A percentile compares a stretch with the other conserved stretches of the same genome.
Evolutionary conservation across 2,888 invertebrate genomes (phyloP).

Genomic region (Exocentrus adspersus): DNA sequence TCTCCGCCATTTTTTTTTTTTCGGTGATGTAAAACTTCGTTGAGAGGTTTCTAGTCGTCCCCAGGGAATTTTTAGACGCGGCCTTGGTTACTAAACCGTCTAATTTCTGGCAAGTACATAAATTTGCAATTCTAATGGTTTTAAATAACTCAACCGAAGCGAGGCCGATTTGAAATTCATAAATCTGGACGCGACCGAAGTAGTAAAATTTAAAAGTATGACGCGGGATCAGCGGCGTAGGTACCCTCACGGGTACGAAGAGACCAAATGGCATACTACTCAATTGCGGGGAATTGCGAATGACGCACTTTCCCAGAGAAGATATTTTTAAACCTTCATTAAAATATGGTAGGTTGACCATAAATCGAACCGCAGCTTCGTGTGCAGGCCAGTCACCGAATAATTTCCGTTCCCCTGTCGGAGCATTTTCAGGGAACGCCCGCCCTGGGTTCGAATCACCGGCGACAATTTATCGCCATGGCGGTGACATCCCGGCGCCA

Average conservation of each 20-base stretch:
- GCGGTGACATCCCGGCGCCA: conserved; percentile 11
- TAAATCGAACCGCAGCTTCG: conserved; percentile 14
- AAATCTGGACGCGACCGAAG: neutral
- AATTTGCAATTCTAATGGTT: neutral
- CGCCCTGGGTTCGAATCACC: conserved; percentile 5
- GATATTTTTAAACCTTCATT: conserved; percentile 10
- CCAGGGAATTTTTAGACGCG: neutral
- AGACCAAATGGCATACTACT: too few relatives aligned
- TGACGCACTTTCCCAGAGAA: conserved; percentile 2
- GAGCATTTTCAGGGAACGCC: conserved; percentile 10
- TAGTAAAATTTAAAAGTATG: too few relatives aligned
- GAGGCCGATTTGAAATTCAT: neutral
- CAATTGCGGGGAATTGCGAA: too few relatives aligned
- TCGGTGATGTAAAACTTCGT: too few relatives aligned
- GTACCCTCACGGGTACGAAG: too few relatives aligned
- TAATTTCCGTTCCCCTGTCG: conserved; percentile 23
- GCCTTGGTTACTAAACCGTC: neutral
- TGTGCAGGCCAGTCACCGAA: conserved; percentile 18
- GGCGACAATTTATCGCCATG: conserved; percentile 19
- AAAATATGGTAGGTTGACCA: neutral
- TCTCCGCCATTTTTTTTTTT: too few relatives aligned
- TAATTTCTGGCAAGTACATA: neutral
- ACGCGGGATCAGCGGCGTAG: too few relatives aligned
- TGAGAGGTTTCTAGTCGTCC: too few relatives aligned
- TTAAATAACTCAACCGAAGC: neutral